These are phyloP conservation scores for Clusia tigrina DNA, from an alignment of 2,888 invertebrate species.

Conservation along the genomic window DNA sequence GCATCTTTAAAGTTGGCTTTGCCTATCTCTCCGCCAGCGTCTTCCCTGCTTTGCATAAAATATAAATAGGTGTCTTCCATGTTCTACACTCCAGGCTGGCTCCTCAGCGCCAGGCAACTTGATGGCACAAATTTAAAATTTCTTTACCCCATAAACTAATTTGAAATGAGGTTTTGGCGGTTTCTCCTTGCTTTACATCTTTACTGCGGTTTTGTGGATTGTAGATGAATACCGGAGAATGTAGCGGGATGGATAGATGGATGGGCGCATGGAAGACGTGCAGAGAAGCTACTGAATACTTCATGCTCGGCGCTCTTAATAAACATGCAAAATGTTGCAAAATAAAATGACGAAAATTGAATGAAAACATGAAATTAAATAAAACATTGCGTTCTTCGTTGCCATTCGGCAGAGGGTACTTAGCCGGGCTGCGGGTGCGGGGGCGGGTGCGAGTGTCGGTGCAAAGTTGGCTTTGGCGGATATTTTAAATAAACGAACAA, in stretches of 20 bases:
- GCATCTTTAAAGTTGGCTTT: neutral
- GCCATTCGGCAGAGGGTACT: neutral
- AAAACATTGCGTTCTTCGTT: constrained; percentile 8
- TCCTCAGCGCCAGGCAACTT: constrained; percentile 6
- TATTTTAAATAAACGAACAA: neutral
- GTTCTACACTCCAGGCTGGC: neutral
- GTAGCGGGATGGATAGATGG: neutral
- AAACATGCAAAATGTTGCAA: constrained; percentile 17
- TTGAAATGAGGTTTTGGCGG: constrained; percentile 45
- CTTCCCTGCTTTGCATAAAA: constrained; percentile 2
- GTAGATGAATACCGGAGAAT: neutral
- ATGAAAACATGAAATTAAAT: constrained; percentile 20
- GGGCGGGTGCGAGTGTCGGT: constrained; percentile 30
- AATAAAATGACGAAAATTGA: constrained; percentile 16
- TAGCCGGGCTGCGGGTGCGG: neutral
- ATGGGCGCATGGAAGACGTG: constrained; percentile 14
- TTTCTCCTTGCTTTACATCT: constrained; percentile 14
- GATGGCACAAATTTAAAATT: constrained; percentile 1
- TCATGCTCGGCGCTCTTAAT: constrained; percentile 14
- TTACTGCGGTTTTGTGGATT: neutral
- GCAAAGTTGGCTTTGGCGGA: constrained; percentile 25
- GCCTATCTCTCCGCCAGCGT: neutral
- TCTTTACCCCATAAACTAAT: constrained; percentile 44
- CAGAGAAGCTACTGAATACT: neutral
- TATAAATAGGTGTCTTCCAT: constrained; percentile 1